Percentiles rank a stretch among this genome's conserved stretches.
phyloP scores from a whole-genome alignment of 2,113 vertebrate genomes.

The Carlito syrichta region DNA sequence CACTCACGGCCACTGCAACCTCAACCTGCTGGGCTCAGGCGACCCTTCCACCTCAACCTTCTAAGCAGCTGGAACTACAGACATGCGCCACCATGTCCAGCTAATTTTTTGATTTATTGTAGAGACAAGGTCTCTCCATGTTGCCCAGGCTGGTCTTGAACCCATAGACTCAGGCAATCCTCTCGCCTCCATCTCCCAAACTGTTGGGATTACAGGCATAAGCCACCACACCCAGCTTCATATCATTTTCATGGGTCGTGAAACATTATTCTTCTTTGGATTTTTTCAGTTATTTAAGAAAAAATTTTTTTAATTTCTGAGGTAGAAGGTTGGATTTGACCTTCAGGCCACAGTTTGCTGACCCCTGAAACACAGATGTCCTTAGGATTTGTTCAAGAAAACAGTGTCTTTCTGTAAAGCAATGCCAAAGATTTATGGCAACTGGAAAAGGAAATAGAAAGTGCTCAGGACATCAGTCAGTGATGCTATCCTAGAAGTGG shows the following conservation, averaged over 20 bases:
- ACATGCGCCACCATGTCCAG: too few relatives aligned
- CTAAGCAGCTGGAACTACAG: too few relatives aligned
- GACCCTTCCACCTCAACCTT: too few relatives aligned
- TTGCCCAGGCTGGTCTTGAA: too few relatives aligned
- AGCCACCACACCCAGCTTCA: too few relatives aligned
- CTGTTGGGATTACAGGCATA: too few relatives aligned
- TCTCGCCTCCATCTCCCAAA: too few relatives aligned
- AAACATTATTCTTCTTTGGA: background rate
- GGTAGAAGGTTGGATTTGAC: slow-evolving; percentile 21
- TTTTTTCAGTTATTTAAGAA: background rate
- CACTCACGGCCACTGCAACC: too few relatives aligned
- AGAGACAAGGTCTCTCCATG: too few relatives aligned
- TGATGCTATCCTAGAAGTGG: background rate
- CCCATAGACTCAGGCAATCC: too few relatives aligned
- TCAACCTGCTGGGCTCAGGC: too few relatives aligned
- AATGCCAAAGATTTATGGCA: background rate
- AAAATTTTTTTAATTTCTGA: background rate
- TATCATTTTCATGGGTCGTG: background rate
- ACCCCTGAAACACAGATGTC: background rate
- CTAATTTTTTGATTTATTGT: too few relatives aligned
- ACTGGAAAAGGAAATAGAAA: background rate
- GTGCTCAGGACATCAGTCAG: background rate
- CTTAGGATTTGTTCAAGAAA: background rate
- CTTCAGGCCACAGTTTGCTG: background rate
- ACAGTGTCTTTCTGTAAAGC: background rate